Evolutionary conservation across 2,888 invertebrate species (phyloP), one percentile per base, ranked within the genome.

Genomic region (Ophonus ardosiacus): DNA sequence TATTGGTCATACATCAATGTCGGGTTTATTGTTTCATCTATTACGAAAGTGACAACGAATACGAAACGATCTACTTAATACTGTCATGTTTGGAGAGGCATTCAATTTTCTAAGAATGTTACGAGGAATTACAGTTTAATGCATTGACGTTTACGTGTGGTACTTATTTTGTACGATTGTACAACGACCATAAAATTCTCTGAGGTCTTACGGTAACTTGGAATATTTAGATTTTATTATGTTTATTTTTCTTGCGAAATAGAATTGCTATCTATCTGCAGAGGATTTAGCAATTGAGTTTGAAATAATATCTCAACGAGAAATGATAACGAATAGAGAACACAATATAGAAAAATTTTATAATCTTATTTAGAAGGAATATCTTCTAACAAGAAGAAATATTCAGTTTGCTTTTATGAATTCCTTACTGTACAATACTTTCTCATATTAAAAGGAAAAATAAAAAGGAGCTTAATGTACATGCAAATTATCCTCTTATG

Each of bases 1-100:
- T 51, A 51, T 51, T 51, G 43, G 10, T 13, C 13, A 10, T 51
- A 51, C 43, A 51, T 51, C 43, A 51, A 17, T 61, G 61, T 61
- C 61, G 18, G 61, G 61, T 61, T 61, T 61, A 61, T 65, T 65
- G 65, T 65, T 65, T 65, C 65, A 65, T 65, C 31, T 65, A 31
- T 65, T 65, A 31, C 38, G 24, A 65, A 65, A 38, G 31, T 65
- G 38, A 65, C 65, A 65, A 65, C 65, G 38, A 65, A 65, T 21
- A 31, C 31, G 65, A 65, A 65, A 31, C 13, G 65, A 65, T 24
- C 65, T 65, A 65, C 38, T 65, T 65, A 21, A 38, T 65, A 31
- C 65, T 31, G 65, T 65, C 65, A 31, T 65, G 31, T 51, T 51
- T 51, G 13, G 43, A 51, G 43, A 51, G 43, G 13, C 13, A 17